phyloP scores from a whole-genome alignment of 2,113 vertebrate genomes.

The Nothobranchius furzeri region DNA sequence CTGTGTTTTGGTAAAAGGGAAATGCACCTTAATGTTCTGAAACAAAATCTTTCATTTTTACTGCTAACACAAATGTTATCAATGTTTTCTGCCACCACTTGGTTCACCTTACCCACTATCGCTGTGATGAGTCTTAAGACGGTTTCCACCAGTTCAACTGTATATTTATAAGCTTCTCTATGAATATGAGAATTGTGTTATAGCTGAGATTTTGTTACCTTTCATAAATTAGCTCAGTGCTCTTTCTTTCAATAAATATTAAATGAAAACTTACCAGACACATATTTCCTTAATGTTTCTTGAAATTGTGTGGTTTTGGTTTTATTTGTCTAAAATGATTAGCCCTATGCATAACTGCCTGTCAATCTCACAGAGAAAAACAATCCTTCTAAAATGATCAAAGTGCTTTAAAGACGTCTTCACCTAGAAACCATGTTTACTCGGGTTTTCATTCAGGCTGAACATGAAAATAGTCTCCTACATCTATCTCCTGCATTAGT shows the following conservation, averaged over 20 bases:
- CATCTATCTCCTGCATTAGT: too few species aligned
- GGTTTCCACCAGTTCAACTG: slow-evolving; percentile 68
- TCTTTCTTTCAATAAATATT: slow-evolving; percentile 84
- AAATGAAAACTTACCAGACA: slow-evolving; percentile 70
- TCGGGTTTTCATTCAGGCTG: too few species aligned
- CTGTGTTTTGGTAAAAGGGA: slow-evolving; percentile 74
- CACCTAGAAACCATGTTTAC: too few species aligned
- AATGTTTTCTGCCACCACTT: slow-evolving; percentile 66
- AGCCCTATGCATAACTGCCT: too few species aligned
- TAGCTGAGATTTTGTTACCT: slow-evolving; percentile 78
- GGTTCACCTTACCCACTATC: slow-evolving; percentile 58
- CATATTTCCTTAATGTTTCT: slow-evolving; percentile 41
- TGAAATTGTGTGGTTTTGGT: slow-evolving; percentile 5
- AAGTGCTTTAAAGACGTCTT: too few species aligned
- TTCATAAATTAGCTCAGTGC: slow-evolving; percentile 76
- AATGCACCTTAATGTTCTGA: slow-evolving; percentile 75
- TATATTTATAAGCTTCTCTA: slow-evolving; percentile 82
- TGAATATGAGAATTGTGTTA: slow-evolving; percentile 76
- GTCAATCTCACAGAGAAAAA: too few species aligned
- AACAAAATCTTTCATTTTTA: slow-evolving; percentile 33
- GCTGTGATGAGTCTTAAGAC: slow-evolving; percentile 69
- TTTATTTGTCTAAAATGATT: background rate
- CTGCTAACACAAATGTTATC: slow-evolving; percentile 14
- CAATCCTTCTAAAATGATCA: too few species aligned
- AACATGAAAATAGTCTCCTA: too few species aligned